Conservation (phyloP, 23 tunicate genomes). For the Clavelina lepadiformis region DNA sequence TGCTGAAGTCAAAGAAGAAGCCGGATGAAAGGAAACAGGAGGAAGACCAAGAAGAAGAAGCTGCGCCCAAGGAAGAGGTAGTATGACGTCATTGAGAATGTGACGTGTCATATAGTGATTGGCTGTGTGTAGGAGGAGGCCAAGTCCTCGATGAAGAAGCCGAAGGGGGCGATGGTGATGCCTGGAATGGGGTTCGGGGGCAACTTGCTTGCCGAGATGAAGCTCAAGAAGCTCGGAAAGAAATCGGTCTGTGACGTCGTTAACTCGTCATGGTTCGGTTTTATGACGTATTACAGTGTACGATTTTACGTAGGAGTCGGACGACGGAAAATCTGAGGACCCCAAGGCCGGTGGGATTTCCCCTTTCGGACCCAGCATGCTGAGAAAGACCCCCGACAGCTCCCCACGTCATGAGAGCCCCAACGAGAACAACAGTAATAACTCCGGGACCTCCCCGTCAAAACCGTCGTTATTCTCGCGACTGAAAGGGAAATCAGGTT, state of each 20-base stretch:
- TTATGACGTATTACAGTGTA: no score
- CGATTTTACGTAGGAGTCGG: neutral
- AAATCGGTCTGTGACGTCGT: conserved; percentile 16
- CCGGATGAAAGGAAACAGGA: conserved; percentile 5
- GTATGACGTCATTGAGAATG: neutral
- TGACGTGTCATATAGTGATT: no score
- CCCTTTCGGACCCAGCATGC: conserved; percentile 35
- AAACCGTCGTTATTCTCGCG: no score
- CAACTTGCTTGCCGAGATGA: conserved; percentile 68
- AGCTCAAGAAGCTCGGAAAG: conserved; percentile 47
- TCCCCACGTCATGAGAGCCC: conserved; percentile 3
- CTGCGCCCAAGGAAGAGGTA: neutral
- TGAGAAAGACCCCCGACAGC: conserved; percentile 15
- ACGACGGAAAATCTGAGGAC: conserved; percentile 1
- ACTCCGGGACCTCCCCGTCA: conserved; percentile 8
- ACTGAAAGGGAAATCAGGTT: no score
- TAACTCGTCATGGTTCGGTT: neutral
- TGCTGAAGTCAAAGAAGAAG: conserved; percentile 42
- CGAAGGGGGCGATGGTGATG: conserved; percentile 57
- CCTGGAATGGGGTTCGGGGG: conserved; percentile 70
- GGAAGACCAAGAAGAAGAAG: neutral
- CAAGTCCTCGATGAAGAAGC: conserved; percentile 6
- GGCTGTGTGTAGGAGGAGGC: no score
- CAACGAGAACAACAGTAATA: conserved; percentile 29
- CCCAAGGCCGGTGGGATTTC: neutral